A percentile compares a stretch with the other conserved stretches of the same genome.
Conservation (phyloP, 2,113 vertebrate genomes). For the Neogale vison region DNA sequence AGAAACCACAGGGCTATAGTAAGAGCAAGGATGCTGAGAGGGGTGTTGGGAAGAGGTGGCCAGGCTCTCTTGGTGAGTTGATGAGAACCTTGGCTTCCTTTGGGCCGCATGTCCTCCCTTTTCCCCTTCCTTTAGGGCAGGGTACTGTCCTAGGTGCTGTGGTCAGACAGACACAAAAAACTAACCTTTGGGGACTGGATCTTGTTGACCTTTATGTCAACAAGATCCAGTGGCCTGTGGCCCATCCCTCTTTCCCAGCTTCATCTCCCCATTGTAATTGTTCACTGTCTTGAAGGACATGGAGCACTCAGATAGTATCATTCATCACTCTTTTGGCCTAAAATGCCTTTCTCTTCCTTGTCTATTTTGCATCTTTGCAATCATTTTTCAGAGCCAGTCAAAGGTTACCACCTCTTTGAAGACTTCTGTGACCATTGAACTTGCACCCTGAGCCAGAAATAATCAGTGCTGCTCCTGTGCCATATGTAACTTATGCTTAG, state of each 20-base stretch:
- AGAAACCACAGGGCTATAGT: not conserved
- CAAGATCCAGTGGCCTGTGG: not conserved
- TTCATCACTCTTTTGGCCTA: not conserved
- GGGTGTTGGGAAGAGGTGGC: not conserved
- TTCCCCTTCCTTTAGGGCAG: fast-evolving
- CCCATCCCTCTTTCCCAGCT: not conserved
- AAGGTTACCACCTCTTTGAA: not conserved
- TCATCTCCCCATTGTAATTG: not conserved
- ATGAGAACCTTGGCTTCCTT: not conserved
- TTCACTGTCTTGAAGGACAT: not conserved
- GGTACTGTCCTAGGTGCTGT: not conserved
- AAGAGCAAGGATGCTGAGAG: not conserved
- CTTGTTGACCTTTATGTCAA: not conserved
- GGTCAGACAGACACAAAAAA: not conserved
- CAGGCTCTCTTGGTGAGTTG: not conserved
- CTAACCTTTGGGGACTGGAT: not conserved
- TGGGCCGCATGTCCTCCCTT: not conserved
- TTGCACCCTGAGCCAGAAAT: not conserved
- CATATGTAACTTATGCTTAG: not conserved
- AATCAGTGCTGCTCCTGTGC: not conserved
- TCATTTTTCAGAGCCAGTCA: not conserved
- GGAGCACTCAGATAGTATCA: not conserved
- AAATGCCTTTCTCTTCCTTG: not conserved
- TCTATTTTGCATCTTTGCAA: not conserved
- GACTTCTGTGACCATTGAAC: not conserved